A percentile compares a stretch with the other conserved stretches of the same genome.
Evolutionary conservation across 1,140 invertebrate genomes (phyloP).

Genomic region (Euglossa dilemma): DNA sequence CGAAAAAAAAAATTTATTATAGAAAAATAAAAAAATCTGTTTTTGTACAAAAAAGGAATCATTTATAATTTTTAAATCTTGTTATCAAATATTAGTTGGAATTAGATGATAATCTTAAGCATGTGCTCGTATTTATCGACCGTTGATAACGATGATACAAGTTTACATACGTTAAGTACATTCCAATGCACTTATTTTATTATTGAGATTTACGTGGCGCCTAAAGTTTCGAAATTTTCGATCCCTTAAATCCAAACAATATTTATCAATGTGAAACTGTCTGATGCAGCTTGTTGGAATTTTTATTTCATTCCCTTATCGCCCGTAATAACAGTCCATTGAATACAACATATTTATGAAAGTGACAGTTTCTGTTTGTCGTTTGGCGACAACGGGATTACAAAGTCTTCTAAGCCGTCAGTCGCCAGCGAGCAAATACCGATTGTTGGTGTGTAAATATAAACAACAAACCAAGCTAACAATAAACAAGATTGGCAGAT

Average conservation of each 20-base stretch:
- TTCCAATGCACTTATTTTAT: neutral
- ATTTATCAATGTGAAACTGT: constrained; percentile 24
- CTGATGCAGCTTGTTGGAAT: constrained; percentile 34
- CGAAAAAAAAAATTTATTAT: neutral
- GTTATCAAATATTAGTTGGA: neutral
- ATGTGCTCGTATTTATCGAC: neutral
- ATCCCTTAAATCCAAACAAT: neutral
- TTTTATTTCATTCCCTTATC: constrained; percentile 49
- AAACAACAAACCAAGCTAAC: constrained; percentile 66
- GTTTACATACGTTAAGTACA: too few species aligned
- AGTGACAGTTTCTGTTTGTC: constrained; percentile 66
- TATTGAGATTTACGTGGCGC: constrained; percentile 7
- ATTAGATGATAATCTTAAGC: constrained; percentile 10
- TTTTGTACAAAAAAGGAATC: neutral
- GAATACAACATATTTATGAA: constrained; percentile 60
- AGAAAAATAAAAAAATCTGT: constrained; percentile 2
- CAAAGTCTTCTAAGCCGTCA: constrained; percentile 58
- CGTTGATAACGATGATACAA: neutral
- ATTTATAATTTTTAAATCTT: neutral
- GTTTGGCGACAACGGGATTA: constrained; percentile 68
- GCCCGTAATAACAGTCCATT: constrained; percentile 46
- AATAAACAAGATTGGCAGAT: constrained; percentile 21
- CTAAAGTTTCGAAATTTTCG: constrained; percentile 21
- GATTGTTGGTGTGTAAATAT: constrained; percentile 65
- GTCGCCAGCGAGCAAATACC: constrained; percentile 63